Conservation (phyloP, 2,888 invertebrate species). For the Atethmia centrago region DNA sequence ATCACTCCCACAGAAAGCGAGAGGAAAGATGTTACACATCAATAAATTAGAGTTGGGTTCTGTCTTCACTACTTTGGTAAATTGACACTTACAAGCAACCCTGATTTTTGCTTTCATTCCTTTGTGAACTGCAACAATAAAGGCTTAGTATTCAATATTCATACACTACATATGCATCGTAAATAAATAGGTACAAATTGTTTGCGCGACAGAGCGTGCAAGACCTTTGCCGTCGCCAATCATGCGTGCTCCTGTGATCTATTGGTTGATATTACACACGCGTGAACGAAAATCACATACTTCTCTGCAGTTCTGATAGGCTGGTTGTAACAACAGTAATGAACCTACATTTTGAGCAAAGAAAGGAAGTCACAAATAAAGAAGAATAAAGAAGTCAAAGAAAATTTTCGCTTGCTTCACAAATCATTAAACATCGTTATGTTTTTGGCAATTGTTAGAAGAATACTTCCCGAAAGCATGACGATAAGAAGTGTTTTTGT, state of each 20-base stretch:
- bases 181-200: conserved; percentile 23
- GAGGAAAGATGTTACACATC: too few species aligned
- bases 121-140: background rate
- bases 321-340: background rate
- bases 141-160: background rate
- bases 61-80: background rate
- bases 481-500: too few species aligned
- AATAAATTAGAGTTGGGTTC: background rate
- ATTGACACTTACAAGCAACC: background rate
- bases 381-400: background rate
- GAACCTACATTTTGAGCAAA: background rate
- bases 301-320: conserved; percentile 6
- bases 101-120: background rate
- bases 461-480: background rate
- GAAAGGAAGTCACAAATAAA: background rate
- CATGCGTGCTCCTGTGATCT: conserved; percentile 49
- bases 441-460: background rate
- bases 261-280: conserved; percentile 64
- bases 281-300: conserved; percentile 36
- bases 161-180: background rate
- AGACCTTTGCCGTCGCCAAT: conserved; percentile 60
- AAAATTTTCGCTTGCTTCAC: background rate
- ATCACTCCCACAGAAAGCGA: too few species aligned
- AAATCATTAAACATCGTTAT: background rate
- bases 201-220: conserved; percentile 63